A percentile compares a stretch with the other conserved stretches of the same genome.
Conservation (phyloP, 2,888 invertebrate genomes). For the Volucella zonaria region DNA sequence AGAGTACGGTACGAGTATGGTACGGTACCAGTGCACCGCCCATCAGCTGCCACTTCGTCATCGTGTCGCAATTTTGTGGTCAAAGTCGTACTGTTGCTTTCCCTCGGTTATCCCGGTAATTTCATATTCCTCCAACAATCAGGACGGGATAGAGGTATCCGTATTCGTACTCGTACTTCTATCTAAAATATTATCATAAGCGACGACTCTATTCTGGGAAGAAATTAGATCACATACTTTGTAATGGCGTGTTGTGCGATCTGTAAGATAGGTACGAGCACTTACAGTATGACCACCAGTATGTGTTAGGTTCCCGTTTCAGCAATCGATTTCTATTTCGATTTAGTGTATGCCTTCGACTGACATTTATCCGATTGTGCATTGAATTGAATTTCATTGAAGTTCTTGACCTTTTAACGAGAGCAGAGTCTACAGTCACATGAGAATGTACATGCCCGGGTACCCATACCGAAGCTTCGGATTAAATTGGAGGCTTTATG, state of each 20-base stretch:
- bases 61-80: conserved; percentile 72
- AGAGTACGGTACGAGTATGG: conserved; percentile 61
- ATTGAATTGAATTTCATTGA: conserved; percentile 68
- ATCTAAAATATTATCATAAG: conserved; percentile 61
- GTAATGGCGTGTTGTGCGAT: conserved; percentile 66
- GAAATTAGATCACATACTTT: conserved; percentile 69
- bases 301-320: conserved; percentile 49
- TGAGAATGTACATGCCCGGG: not conserved
- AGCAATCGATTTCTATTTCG: conserved; percentile 46
- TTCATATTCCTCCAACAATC: conserved; percentile 60
- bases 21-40: not conserved
- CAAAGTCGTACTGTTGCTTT: conserved; percentile 52
- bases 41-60: conserved; percentile 54
- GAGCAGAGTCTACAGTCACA: conserved; percentile 26
- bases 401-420: conserved; percentile 70
- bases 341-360: conserved; percentile 40
- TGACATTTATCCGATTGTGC: conserved; percentile 54
- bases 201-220: conserved; percentile 72
- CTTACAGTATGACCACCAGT: conserved; percentile 2
- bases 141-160: conserved; percentile 10
- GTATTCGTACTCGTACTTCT: conserved; percentile 9
- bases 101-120: conserved; percentile 48
- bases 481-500: too few species aligned
- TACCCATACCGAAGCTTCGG: too few species aligned
- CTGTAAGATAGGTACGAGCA: conserved; percentile 51